Conservation (phyloP, 2,113 vertebrate genomes). For the Petrocephalus zakoni region DNA sequence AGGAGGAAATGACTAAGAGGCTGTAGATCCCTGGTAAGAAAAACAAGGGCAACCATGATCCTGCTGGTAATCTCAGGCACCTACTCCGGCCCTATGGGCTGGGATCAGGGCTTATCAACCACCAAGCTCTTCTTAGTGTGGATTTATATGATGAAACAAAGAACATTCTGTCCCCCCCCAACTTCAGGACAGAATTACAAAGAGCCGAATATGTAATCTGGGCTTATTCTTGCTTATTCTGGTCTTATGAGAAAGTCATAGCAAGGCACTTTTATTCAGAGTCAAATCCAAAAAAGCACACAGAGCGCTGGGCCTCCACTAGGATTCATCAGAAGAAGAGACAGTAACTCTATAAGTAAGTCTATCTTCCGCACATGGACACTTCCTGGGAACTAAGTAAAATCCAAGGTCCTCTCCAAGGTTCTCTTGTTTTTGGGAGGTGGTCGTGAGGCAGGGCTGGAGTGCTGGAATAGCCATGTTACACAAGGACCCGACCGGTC, state of each 20-base stretch:
- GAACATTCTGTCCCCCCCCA: not conserved
- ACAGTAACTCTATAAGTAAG: not conserved
- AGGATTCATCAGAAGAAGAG: not conserved
- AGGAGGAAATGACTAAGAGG: not conserved
- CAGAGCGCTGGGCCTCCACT: not conserved
- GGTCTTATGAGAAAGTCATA: not conserved
- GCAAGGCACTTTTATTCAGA: not conserved
- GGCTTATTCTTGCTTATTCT: not conserved
- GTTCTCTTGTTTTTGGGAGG: not conserved
- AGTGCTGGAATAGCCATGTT: not conserved
- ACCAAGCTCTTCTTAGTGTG: not conserved
- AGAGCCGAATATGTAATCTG: not conserved
- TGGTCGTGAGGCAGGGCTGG: not conserved
- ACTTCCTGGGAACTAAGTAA: not conserved
- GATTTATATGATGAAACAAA: constrained; percentile 2
- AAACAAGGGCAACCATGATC: not conserved
- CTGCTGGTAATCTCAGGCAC: not conserved
- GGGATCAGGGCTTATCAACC: not conserved
- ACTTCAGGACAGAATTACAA: constrained; percentile 7
- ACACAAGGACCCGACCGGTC: not conserved
- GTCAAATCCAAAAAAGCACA: not conserved
- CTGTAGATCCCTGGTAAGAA: not conserved
- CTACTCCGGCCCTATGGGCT: not conserved
- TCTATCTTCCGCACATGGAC: not conserved
- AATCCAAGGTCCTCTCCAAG: not conserved